These are phyloP conservation scores for Stegostoma tigrinum DNA, from an alignment of 2,113 vertebrate genomes.

Conservation along the genomic window DNA sequence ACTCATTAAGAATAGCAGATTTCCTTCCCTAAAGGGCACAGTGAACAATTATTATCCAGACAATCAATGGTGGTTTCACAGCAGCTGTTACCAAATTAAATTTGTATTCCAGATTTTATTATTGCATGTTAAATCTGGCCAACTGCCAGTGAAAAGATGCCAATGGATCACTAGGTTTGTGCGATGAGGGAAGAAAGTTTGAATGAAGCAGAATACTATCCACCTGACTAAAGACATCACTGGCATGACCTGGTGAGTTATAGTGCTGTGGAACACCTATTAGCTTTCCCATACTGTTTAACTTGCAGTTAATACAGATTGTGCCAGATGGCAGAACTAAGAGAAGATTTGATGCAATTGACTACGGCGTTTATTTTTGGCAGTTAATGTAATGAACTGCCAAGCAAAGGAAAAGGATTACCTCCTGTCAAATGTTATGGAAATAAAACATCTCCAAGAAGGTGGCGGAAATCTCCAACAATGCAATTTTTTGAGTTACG, in stretches of 20 bases:
- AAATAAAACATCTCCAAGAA: not conserved
- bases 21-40: too few relatives aligned
- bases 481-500: not conserved
- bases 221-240: not conserved
- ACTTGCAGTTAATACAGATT: not conserved
- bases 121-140: too few relatives aligned
- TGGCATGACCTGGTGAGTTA: not conserved
- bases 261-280: too few relatives aligned
- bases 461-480: not conserved
- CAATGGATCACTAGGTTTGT: not conserved
- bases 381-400: not conserved
- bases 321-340: not conserved
- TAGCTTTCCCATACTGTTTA: not conserved
- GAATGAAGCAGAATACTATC: not conserved
- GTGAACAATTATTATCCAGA: too few relatives aligned
- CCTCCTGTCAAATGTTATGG: not conserved
- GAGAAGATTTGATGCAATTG: not conserved
- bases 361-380: not conserved
- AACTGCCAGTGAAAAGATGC: too few relatives aligned
- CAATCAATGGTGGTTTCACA: too few relatives aligned
- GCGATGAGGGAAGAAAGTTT: not conserved
- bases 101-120: too few relatives aligned
- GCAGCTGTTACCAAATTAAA: too few relatives aligned
- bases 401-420: not conserved
- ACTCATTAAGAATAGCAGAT: too few relatives aligned